phyloP scores from a whole-genome alignment of 1,140 invertebrate species.

The Ceratina japonica region DNA sequence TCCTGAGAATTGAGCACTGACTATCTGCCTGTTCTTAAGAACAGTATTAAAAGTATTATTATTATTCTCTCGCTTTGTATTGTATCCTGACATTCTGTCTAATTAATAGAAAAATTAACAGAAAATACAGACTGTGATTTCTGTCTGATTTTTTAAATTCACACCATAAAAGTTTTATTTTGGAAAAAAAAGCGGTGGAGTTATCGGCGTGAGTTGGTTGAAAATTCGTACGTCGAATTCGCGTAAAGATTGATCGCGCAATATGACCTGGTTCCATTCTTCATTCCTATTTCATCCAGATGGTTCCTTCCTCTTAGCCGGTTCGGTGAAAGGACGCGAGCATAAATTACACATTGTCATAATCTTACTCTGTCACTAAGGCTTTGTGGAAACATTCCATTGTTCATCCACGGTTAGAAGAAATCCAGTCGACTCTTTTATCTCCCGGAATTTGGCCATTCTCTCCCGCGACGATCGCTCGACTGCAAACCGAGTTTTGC shows the following conservation, averaged over 20 bases:
- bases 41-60: no score
- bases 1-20: no score
- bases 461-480: background rate
- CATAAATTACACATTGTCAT: constrained; percentile 10
- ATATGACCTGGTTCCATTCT: background rate
- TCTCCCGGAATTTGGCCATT: background rate
- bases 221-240: background rate
- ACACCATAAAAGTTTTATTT: no score
- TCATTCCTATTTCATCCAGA: background rate
- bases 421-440: background rate
- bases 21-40: no score
- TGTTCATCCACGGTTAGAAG: background rate
- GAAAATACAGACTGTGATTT: no score
- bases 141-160: no score
- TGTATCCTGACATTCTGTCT: no score
- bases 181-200: no score
- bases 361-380: background rate
- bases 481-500: background rate
- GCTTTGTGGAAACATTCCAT: background rate
- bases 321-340: background rate
- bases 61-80: no score
- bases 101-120: no score
- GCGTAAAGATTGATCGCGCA: background rate
- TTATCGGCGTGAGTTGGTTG: no score
- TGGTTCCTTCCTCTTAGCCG: background rate